Evolutionary conservation across 2,113 vertebrate genomes (phyloP).

Genomic region (Hemiprocne comata): DNA sequence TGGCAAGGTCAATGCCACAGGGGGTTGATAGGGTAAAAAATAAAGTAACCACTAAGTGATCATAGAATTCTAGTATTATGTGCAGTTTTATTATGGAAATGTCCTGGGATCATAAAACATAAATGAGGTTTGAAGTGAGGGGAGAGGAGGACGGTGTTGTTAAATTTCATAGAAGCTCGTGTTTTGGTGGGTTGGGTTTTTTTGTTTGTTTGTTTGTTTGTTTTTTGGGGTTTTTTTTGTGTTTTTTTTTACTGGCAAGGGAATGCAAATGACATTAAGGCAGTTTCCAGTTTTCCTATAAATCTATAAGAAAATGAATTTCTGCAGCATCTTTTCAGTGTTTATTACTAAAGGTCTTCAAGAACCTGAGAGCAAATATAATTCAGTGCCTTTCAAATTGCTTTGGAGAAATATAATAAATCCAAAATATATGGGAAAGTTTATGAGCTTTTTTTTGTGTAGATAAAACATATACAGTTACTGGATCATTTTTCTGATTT

Average conservation of each 20-base stretch:
- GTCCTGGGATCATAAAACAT: slow-evolving; percentile 77
- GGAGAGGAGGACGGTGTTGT: slow-evolving; percentile 38
- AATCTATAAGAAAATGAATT: slow-evolving; percentile 80
- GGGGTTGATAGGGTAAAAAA: slow-evolving; percentile 14
- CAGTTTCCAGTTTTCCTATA: slow-evolving; percentile 77
- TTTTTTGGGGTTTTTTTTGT: not conserved
- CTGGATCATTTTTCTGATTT: slow-evolving; percentile 40
- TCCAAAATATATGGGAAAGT: slow-evolving; percentile 63
- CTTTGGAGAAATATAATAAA: slow-evolving; percentile 77
- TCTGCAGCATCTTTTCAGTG: slow-evolving; percentile 71
- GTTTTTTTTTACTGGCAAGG: slow-evolving; percentile 53
- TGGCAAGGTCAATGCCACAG: not conserved
- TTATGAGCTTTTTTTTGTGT: slow-evolving; percentile 38
- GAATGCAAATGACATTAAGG: slow-evolving; percentile 77
- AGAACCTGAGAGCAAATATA: slow-evolving; percentile 66
- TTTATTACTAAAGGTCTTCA: slow-evolving; percentile 73
- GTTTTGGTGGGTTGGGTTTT: not conserved
- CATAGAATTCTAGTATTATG: slow-evolving; percentile 62
- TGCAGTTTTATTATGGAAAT: slow-evolving; percentile 65
- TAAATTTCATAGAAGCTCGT: slow-evolving; percentile 78
- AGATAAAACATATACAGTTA: slow-evolving; percentile 34
- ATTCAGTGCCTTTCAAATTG: slow-evolving; percentile 75
- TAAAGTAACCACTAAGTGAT: not conserved
- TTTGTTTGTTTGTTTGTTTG: too few relatives aligned
- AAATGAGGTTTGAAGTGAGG: slow-evolving; percentile 74